phyloP scores from a whole-genome alignment of 2,888 invertebrate species.

The Eutolmus rufibarbis region DNA sequence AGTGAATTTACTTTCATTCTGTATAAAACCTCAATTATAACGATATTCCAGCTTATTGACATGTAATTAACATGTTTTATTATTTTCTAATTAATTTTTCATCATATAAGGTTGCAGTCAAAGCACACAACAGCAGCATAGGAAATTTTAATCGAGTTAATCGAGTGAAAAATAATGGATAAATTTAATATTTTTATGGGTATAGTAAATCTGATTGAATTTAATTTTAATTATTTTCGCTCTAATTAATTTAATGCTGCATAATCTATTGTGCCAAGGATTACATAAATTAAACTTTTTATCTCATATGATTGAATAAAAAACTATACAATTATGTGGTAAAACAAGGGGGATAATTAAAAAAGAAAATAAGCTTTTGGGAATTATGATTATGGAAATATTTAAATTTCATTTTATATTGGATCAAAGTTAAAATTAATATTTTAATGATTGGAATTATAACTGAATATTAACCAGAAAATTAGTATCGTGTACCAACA shows the following conservation, averaged over 20 bases:
- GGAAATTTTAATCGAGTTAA: not conserved
- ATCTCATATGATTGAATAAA: not conserved
- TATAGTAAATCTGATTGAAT: not conserved
- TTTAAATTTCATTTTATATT: not conserved
- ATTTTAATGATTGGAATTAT: not conserved
- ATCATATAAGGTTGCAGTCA: not conserved
- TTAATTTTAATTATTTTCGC: not conserved
- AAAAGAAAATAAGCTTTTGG: not conserved
- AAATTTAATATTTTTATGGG: not conserved
- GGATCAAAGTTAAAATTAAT: not conserved
- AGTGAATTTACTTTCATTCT: no score
- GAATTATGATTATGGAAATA: not conserved
- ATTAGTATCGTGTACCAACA: not conserved
- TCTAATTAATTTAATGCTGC: not conserved
- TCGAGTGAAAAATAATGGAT: not conserved
- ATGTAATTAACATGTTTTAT: not conserved
- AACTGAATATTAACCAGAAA: not conserved
- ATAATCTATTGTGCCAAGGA: not conserved
- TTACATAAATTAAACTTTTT: not conserved
- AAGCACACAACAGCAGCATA: not conserved
- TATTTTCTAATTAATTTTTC: not conserved
- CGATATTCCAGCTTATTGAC: not conserved
- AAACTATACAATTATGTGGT: not conserved
- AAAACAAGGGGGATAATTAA: not conserved
- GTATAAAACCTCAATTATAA: not conserved